phyloP scores from a whole-genome alignment of 2,113 vertebrate species.

The Odocoileus hemionus region DNA sequence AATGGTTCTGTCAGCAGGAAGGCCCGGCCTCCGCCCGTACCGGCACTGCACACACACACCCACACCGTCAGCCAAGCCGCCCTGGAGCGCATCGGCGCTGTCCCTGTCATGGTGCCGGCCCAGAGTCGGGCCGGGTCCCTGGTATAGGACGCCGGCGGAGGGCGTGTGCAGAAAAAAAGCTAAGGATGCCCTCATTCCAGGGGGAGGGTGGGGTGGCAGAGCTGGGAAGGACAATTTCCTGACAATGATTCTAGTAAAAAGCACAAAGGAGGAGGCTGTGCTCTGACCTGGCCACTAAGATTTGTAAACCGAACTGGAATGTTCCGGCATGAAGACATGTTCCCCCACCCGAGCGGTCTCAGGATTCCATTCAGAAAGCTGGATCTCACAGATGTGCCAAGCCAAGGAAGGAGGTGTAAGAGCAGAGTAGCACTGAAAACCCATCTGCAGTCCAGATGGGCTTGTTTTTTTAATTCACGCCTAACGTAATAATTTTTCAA shows the following conservation, averaged over 20 bases:
- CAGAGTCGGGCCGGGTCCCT: conserved; percentile 96
- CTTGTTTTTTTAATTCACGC: conserved; percentile 50
- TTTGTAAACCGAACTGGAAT: conserved; percentile 23
- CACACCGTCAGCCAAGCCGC: conserved; percentile 94
- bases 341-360: conserved; percentile 17
- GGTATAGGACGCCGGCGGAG: conserved; percentile 79
- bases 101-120: conserved; percentile 97
- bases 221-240: conserved; percentile 56
- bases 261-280: neutral
- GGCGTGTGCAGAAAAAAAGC: neutral
- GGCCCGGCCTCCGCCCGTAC: conserved; percentile 75
- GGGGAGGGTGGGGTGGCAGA: neutral
- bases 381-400: conserved; percentile 74
- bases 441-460: neutral
- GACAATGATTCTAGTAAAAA: conserved; percentile 1
- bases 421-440: neutral
- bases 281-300: neutral
- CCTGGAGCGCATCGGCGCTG: conserved; percentile 93
- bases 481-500: conserved; percentile 36
- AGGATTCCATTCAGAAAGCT: conserved; percentile 44
- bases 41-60: conserved; percentile 83
- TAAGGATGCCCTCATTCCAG: neutral
- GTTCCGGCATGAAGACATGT: neutral
- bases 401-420: conserved; percentile 37
- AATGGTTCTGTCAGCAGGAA: conserved; percentile 90